Conservation (phyloP, 2,113 vertebrate species). For the Oreochromis tanganicae region DNA sequence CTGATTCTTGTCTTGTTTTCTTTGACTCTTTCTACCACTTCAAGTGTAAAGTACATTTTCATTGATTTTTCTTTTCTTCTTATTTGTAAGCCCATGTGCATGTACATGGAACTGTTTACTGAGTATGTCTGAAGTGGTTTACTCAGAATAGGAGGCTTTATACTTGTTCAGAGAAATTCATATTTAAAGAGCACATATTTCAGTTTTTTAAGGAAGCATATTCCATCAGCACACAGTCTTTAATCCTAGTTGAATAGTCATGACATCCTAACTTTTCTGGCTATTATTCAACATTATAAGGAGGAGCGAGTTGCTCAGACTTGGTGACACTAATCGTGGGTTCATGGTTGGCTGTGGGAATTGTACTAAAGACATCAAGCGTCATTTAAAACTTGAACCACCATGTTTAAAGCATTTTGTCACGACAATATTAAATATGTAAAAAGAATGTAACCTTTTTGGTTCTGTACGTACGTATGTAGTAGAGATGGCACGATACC, state of each 20-base stretch:
- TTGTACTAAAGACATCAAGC: not conserved
- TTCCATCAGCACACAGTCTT: not conserved
- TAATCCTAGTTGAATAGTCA: not conserved
- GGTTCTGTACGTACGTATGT: fast-evolving
- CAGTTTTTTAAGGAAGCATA: not conserved
- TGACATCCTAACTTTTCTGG: not conserved
- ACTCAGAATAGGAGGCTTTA: not conserved
- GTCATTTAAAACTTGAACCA: not conserved
- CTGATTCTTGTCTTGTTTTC: not conserved
- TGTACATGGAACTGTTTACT: not conserved
- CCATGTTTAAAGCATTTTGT: not conserved
- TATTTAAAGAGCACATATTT: not conserved
- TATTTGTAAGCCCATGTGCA: not conserved
- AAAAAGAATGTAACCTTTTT: not conserved
- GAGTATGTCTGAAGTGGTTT: not conserved
- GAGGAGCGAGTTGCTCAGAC: not conserved
- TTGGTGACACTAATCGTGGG: not conserved
- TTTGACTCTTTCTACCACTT: not conserved
- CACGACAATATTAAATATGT: not conserved
- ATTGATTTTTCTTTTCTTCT: not conserved
- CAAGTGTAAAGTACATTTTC: not conserved
- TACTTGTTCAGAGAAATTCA: not conserved
- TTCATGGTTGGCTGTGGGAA: not conserved
- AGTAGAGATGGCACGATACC: no score
- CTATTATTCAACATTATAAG: no score